Evolutionary conservation across 2,113 vertebrate genomes (phyloP).

Genomic region (Syngnathus typhle): DNA sequence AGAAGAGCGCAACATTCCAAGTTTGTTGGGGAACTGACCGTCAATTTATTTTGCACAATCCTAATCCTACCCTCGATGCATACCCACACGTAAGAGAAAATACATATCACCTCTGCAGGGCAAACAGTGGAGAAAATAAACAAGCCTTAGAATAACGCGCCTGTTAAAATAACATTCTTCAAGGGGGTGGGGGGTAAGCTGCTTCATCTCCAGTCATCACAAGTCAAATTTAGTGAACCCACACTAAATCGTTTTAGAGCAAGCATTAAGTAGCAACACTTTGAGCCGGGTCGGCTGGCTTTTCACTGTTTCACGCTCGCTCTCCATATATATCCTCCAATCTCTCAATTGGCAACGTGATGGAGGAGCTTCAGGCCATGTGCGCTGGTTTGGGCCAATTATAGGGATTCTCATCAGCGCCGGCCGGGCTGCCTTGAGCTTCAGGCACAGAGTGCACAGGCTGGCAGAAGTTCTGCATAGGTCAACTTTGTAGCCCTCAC

Average conservation of each 20-base stretch:
- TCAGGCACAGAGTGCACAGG: slow-evolving; percentile 54
- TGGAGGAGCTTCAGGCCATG: slow-evolving; percentile 58
- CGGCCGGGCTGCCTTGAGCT: slow-evolving; percentile 52
- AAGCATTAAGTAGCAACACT: slow-evolving; percentile 31
- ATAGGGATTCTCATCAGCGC: slow-evolving; percentile 70
- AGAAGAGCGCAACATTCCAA: not conserved
- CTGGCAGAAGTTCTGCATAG: slow-evolving; percentile 57
- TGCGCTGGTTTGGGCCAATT: slow-evolving; percentile 68
- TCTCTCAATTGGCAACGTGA: slow-evolving; percentile 60
- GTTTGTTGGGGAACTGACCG: slow-evolving; percentile 1
- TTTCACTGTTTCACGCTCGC: slow-evolving; percentile 42
- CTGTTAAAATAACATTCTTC: slow-evolving; percentile 8
- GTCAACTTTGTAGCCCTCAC: slow-evolving; percentile 57
- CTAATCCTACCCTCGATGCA: slow-evolving; percentile 2
- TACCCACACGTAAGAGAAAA: not conserved
- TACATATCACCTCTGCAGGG: not conserved
- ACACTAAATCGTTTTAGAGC: slow-evolving; percentile 28
- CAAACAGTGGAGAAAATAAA: slow-evolving; percentile 9
- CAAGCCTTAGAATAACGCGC: slow-evolving; percentile 9
- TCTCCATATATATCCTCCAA: slow-evolving; percentile 46
- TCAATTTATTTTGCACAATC: not conserved
- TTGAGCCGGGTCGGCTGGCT: slow-evolving; percentile 45
- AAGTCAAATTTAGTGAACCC: slow-evolving; percentile 25
- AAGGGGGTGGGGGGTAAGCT: slow-evolving; percentile 16
- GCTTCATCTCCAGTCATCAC: slow-evolving; percentile 22